Evolutionary conservation across 2,888 invertebrate genomes (phyloP).

Genomic region (Achlya flavicornis): DNA sequence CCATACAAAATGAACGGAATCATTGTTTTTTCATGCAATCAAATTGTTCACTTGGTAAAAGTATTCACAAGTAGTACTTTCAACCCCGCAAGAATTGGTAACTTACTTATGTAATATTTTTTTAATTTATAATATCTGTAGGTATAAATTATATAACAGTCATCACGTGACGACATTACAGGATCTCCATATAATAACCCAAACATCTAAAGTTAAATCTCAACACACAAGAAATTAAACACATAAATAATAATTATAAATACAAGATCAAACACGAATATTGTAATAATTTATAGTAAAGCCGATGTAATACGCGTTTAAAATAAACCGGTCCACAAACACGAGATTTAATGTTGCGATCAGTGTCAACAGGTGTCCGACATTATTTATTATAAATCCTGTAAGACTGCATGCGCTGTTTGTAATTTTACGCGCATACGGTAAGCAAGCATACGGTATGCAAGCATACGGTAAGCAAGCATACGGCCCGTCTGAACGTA

Average conservation of each 20-base stretch:
- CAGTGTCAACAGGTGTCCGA: slow-evolving; percentile 37
- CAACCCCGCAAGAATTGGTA: too few relatives aligned
- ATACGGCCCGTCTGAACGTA: too few relatives aligned
- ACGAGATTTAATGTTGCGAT: slow-evolving; percentile 29
- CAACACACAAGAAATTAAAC: neutral
- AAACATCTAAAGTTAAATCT: slow-evolving; percentile 13
- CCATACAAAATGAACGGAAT: too few relatives aligned
- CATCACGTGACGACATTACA: neutral
- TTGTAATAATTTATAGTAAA: slow-evolving; percentile 5
- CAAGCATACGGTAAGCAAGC: too few relatives aligned
- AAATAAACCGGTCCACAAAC: slow-evolving; percentile 27
- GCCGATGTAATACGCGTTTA: slow-evolving; percentile 14
- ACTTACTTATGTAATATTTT: too few relatives aligned
- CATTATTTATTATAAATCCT: slow-evolving; percentile 38
- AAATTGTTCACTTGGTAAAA: too few relatives aligned
- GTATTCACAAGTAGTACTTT: too few relatives aligned
- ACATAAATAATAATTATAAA: neutral
- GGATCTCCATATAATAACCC: slow-evolving; percentile 16
- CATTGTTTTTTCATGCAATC: too few relatives aligned
- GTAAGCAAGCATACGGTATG: too few relatives aligned
- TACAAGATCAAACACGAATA: slow-evolving; percentile 4
- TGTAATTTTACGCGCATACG: slow-evolving; percentile 14
- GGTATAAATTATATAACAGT: too few relatives aligned
- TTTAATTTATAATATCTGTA: too few relatives aligned
- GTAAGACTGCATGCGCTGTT: slow-evolving; percentile 26